A percentile compares a stretch with the other conserved stretches of the same genome.
phyloP scores from a whole-genome alignment of 1,140 invertebrate genomes.

The Gonatopus flavifemur region DNA sequence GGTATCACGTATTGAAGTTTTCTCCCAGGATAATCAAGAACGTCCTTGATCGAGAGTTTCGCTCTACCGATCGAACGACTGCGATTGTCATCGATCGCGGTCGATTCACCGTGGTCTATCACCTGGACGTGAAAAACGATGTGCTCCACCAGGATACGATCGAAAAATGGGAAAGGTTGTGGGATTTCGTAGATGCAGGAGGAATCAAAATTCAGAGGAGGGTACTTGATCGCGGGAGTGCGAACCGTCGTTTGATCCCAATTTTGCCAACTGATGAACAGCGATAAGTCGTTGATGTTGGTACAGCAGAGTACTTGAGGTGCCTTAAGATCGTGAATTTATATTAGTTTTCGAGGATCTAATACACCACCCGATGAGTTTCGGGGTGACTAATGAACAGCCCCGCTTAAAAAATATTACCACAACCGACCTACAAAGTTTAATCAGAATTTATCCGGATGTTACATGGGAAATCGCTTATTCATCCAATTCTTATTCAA shows the following conservation, averaged over 20 bases:
- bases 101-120: too few species aligned
- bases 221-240: constrained; percentile 32
- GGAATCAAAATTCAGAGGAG: constrained; percentile 40
- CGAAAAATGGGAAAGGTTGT: constrained; percentile 37
- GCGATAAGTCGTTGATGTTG: constrained; percentile 18
- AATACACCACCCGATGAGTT: too few species aligned
- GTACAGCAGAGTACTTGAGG: too few species aligned
- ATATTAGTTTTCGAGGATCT: too few species aligned
- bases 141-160: constrained; percentile 25
- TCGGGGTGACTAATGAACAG: too few species aligned
- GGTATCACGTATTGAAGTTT: constrained; percentile 42
- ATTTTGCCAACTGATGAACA: constrained; percentile 43
- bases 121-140: constrained; percentile 39
- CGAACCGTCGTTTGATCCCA: constrained; percentile 32
- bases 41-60: constrained; percentile 39
- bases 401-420: too few species aligned
- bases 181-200: constrained; percentile 40
- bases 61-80: constrained; percentile 29
- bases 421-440: too few species aligned
- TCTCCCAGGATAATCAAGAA: constrained; percentile 47
- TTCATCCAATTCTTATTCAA: too few species aligned
- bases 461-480: too few species aligned
- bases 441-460: too few species aligned
- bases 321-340: too few species aligned
- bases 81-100: constrained; percentile 9